Conservation (phyloP, 1,140 invertebrate genomes). For the Orchesella cincta region DNA sequence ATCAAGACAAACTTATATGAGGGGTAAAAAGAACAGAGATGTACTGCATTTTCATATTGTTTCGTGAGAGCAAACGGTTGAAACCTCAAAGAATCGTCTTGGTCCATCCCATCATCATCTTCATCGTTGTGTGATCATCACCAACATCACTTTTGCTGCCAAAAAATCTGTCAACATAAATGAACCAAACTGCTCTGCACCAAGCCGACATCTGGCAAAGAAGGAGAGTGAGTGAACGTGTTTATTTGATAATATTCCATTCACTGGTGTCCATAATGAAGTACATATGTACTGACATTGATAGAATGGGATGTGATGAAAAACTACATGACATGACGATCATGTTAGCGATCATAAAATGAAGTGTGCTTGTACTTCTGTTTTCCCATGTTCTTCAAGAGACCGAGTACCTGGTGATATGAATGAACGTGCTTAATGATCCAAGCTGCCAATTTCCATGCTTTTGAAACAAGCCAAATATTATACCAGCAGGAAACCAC, state of each 20-base stretch:
- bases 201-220: not conserved
- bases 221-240: not conserved
- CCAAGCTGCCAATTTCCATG: constrained; percentile 11
- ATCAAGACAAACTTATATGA: not conserved
- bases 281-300: not conserved
- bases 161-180: constrained; percentile 24
- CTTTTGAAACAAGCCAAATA: too few species aligned
- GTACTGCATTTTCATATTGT: not conserved
- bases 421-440: constrained; percentile 12
- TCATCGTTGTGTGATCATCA: constrained; percentile 13
- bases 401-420: not conserved
- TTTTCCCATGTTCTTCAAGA: not conserved
- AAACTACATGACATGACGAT: not conserved
- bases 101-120: not conserved
- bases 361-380: not conserved
- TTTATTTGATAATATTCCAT: not conserved
- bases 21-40: not conserved
- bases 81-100: not conserved
- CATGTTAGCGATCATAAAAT: not conserved
- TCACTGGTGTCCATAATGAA: not conserved
- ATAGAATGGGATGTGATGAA: not conserved
- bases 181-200: not conserved
- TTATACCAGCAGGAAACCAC: too few species aligned
- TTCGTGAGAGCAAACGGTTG: not conserved
- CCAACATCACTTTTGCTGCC: constrained; percentile 3